Conservation (phyloP, 2,888 invertebrate genomes). For the Stenotaenia linearis region DNA sequence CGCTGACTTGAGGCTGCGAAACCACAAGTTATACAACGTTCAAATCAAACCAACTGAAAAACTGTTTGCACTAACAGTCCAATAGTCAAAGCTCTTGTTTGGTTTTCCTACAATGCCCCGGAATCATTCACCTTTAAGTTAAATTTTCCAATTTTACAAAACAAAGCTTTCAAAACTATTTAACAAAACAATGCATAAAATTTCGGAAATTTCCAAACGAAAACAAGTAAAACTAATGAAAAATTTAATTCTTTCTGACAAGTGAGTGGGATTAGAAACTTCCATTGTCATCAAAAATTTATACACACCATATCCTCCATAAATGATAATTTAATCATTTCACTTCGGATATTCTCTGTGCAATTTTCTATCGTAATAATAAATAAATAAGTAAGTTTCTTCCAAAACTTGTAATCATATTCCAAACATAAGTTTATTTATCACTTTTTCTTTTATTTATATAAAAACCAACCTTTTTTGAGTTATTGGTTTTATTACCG, state of each 20-base stretch:
- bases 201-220: not conserved
- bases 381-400: not conserved
- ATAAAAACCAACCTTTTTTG: not conserved
- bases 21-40: slow-evolving; percentile 17
- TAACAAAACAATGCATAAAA: not conserved
- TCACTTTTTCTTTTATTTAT: not conserved
- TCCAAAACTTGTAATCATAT: not conserved
- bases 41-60: slow-evolving; percentile 24
- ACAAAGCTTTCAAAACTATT: not conserved
- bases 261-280: not conserved
- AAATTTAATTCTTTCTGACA: not conserved
- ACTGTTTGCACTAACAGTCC: not conserved
- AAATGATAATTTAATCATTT: not conserved
- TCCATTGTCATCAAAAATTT: not conserved
- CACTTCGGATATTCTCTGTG: not conserved
- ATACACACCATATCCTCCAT: not conserved
- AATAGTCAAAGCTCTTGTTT: not conserved
- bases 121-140: not conserved
- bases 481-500: not conserved
- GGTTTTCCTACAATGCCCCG: not conserved
- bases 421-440: not conserved
- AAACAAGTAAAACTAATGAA: not conserved
- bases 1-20: slow-evolving; percentile 17
- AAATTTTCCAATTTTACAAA: not conserved
- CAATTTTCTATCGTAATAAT: not conserved